Base-by-base conservation (phyloP, 1,140 invertebrate species). In the Diprion similis region DNA sequence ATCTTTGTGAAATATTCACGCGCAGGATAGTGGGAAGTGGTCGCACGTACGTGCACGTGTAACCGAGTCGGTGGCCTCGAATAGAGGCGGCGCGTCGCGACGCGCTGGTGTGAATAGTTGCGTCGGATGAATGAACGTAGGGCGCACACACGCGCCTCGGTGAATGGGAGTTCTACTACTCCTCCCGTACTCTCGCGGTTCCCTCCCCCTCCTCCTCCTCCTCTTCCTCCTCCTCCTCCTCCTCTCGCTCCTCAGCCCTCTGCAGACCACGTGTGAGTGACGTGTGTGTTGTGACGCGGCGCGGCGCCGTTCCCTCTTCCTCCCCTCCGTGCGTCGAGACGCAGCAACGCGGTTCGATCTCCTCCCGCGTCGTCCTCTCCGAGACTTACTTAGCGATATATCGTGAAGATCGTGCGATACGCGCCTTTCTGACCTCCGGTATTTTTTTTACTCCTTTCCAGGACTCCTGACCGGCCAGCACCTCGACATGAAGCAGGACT, bases 401-500 rank as follows among this genome's bases (percentile, higher is more conserved):
- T 37, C 24, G 24, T 1, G 24, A 37, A 1, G 24, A 37, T 37
- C 24, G 24, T 37, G 24, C 24, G 6, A 37, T 6, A 37, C 15
- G 59, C 24, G 24, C 24, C 24, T 68, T 45, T 68, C 45, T 68
- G 13, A 68, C 11, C 51, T 15, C 67, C 18, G 10, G 4, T 2
- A 19, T 86, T 83, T 13, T 15, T 68, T 19, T 37, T 71, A 59
- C 71, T 76, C 72, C 47, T 11, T 84, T 85, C 8, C 79, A 90
- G 89, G 86, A 83, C 79, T 89, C 45, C 74, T 84, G 47, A 67
- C 78, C 19, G 73, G 78, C n/a, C 82, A 82, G 11, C 81, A 78
- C 9, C 77, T 78, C 66, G 79, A 79, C 48, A 86, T 87, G 83
- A 88, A 85, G 71, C 85, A 87, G 64, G 85, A 86, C 13, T 24